Evolutionary conservation across 2,113 vertebrate genomes (phyloP).

Genomic region (Bos taurus): ARS-UCD2.0 NC_037339.1:14545001-14545500

Average conservation of each 20-base stretch:
- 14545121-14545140: background rate
- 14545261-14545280: background rate
- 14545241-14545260: background rate
- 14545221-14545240: background rate
- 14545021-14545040: background rate
- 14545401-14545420: background rate
- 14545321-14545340: background rate
- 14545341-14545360: background rate
- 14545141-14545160: accelerated
- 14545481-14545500: background rate
- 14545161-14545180: background rate
- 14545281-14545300: background rate
- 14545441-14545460: background rate
- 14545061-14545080: background rate
- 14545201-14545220: background rate
- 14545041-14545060: background rate
- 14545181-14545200: background rate
- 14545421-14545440: background rate
- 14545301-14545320: background rate
- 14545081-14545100: background rate
- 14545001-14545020: background rate
- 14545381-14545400: background rate
- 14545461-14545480: background rate
- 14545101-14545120: background rate
- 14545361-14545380: background rate